These are phyloP conservation scores for Xenopus borealis DNA, from an alignment of 2,113 vertebrate species.

Conservation along the genomic window DNA sequence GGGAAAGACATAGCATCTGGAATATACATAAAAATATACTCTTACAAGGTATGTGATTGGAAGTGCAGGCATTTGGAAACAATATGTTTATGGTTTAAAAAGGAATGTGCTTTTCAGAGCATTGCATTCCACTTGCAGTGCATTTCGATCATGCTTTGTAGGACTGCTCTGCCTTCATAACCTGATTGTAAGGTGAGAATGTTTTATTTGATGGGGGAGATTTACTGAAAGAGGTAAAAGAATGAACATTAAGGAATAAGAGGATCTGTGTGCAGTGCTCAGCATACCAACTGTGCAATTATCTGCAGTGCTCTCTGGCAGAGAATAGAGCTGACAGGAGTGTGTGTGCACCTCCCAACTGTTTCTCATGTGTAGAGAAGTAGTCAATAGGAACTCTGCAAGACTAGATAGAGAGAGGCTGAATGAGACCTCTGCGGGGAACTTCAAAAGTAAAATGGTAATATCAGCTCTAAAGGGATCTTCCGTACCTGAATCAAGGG, in stretches of 20 bases:
- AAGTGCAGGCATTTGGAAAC: neutral
- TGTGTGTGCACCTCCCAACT: slow-evolving; percentile 35
- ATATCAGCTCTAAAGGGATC: slow-evolving; percentile 8
- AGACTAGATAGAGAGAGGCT: slow-evolving; percentile 28
- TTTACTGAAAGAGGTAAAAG: slow-evolving; percentile 21
- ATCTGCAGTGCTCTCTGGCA: slow-evolving; percentile 43
- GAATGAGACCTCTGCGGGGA: slow-evolving; percentile 35
- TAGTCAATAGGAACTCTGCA: slow-evolving; percentile 38
- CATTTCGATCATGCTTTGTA: neutral
- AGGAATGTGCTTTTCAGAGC: neutral
- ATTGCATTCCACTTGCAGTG: neutral
- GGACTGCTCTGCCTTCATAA: slow-evolving; percentile 4
- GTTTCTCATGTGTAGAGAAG: slow-evolving; percentile 19
- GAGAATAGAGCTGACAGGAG: slow-evolving; percentile 29
- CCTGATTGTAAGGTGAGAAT: slow-evolving; percentile 6
- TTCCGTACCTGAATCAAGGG: slow-evolving; percentile 5
- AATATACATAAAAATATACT: neutral
- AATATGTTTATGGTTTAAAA: neutral
- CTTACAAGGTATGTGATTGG: neutral
- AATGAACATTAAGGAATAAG: slow-evolving; percentile 31
- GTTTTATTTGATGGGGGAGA: slow-evolving; percentile 9
- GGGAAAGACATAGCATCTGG: no score
- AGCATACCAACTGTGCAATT: slow-evolving; percentile 44
- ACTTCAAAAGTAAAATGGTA: slow-evolving; percentile 16
- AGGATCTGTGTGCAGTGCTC: slow-evolving; percentile 33